A percentile compares a stretch with the other conserved stretches of the same genome.
phyloP scores from a whole-genome alignment of 2,113 vertebrate genomes.

The Sceloporus tristichus region DNA sequence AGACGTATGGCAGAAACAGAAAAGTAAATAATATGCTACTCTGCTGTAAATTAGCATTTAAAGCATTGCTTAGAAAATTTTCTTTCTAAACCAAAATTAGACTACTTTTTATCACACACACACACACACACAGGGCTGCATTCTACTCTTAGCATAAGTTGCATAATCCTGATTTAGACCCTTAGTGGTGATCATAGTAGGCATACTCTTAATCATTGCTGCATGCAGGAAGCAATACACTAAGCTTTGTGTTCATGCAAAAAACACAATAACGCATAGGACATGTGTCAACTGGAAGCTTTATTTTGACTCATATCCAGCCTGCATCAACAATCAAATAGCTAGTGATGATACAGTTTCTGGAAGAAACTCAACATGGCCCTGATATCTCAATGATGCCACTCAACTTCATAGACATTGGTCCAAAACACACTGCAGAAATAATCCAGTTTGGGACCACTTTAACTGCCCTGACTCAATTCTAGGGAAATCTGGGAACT shows the following conservation, averaged over 20 bases:
- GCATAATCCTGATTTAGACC: background rate
- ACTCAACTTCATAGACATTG: constrained; percentile 14
- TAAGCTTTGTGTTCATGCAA: background rate
- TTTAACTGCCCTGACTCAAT: too few relatives aligned
- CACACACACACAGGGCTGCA: background rate
- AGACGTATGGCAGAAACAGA: background rate
- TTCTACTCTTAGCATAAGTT: constrained; percentile 36
- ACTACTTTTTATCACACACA: constrained; percentile 5
- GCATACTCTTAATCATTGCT: too few relatives aligned
- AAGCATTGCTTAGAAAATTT: background rate
- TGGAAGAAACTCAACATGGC: background rate
- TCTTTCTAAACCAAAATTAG: constrained; percentile 12
- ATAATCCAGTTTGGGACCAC: too few relatives aligned
- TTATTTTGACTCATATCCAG: background rate
- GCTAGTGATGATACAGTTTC: background rate
- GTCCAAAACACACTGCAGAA: too few relatives aligned
- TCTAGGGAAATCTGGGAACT: too few relatives aligned
- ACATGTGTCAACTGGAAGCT: background rate
- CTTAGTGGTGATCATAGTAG: background rate
- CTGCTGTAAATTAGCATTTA: background rate
- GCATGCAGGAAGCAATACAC: too few relatives aligned
- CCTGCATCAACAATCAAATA: constrained; percentile 3
- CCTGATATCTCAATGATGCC: background rate
- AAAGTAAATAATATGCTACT: background rate
- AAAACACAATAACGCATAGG: background rate